These are phyloP conservation scores for Synanceia verrucosa DNA, from an alignment of 2,797 vertebrate species.

Conservation along the genomic window DNA sequence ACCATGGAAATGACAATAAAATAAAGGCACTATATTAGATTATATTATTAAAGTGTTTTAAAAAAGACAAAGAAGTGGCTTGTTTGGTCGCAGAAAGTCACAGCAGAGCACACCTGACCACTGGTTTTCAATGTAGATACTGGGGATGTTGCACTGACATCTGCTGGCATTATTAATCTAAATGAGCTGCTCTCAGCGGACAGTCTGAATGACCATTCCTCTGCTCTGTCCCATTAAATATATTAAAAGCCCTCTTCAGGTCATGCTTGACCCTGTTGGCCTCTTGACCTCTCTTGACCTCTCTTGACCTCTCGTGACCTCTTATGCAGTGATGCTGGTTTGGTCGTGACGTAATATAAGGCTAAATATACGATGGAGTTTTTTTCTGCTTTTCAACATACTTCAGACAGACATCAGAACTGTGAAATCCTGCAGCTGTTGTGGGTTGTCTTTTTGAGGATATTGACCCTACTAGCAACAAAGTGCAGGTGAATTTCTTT, in stretches of 20 bases:
- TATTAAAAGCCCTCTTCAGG: conserved; percentile 38
- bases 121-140: not conserved
- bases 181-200: conserved; percentile 30
- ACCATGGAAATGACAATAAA: not conserved
- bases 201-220: conserved; percentile 9
- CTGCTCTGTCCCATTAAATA: conserved; percentile 20
- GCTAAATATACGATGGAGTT: not conserved
- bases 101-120: too few species aligned
- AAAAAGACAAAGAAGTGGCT: not conserved
- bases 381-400: not conserved
- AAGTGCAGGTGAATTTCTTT: conserved; percentile 27
- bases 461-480: not conserved
- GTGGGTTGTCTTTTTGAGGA: not conserved
- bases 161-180: conserved; percentile 57
- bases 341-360: not conserved
- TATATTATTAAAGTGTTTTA: too few species aligned
- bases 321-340: conserved; percentile 6
- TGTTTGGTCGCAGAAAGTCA: too few species aligned
- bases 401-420: not conserved
- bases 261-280: conserved; percentile 57
- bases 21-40: not conserved
- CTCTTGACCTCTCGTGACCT: conserved; percentile 29
- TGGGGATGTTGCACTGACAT: conserved; percentile 46
- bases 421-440: not conserved
- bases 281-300: conserved; percentile 37